Evolutionary conservation across 2,888 invertebrate genomes (phyloP).

Genomic region (Mellilla xanthometata): DNA sequence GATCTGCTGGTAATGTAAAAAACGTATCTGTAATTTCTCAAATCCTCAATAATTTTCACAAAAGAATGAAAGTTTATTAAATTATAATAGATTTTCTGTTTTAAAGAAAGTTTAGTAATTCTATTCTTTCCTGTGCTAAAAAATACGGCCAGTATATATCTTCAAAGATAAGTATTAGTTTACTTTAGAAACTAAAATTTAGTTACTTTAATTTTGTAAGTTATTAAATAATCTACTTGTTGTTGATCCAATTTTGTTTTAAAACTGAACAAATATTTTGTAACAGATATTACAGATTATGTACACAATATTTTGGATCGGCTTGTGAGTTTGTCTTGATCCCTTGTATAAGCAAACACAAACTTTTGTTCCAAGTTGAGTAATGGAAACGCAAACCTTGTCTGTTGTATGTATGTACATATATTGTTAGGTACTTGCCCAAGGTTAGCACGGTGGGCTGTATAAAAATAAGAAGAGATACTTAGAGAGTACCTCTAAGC

Average conservation of each 20-base stretch:
- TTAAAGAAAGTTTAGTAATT: too few relatives aligned
- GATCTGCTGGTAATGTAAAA: too few relatives aligned
- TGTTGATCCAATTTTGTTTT: not conserved
- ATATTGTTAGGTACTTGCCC: constrained; percentile 7
- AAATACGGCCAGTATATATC: too few relatives aligned
- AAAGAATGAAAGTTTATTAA: too few relatives aligned
- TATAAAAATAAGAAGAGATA: constrained; percentile 16
- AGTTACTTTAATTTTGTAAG: too few relatives aligned
- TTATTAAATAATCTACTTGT: too few relatives aligned
- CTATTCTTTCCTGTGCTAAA: too few relatives aligned
- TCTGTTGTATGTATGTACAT: not conserved
- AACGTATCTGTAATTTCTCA: too few relatives aligned
- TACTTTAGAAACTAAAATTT: too few relatives aligned
- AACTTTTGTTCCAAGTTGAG: constrained; percentile 16
- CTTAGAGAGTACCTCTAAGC: constrained; percentile 12
- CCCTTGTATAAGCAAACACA: constrained; percentile 10
- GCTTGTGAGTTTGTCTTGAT: constrained; percentile 11
- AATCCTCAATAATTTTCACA: too few relatives aligned
- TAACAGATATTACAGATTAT: constrained; percentile 4
- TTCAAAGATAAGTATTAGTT: too few relatives aligned
- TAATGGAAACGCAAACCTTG: constrained; percentile 18
- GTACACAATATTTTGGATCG: constrained; percentile 2
- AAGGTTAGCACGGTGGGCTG: constrained; percentile 18
- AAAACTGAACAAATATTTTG: constrained; percentile 4
- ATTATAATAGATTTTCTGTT: too few relatives aligned